Conservation (phyloP, 2,888 invertebrate species). For the Acanthoscelides obtectus region DNA sequence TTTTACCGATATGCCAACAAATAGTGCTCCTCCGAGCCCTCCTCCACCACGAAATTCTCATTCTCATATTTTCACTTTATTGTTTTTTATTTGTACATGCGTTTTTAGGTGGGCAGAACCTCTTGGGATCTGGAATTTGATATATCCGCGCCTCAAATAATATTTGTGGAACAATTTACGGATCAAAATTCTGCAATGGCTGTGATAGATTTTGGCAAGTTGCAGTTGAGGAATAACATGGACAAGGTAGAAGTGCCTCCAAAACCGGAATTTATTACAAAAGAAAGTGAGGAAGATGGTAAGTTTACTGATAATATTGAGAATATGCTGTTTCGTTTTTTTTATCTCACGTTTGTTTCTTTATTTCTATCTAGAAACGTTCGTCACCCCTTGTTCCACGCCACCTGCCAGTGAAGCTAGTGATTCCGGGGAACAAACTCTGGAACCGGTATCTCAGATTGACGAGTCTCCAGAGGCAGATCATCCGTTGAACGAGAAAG, state of each 20-base stretch:
- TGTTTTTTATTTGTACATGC: no score
- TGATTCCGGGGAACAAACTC: slow-evolving; percentile 48
- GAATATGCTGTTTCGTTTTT: neutral
- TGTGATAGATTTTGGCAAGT: slow-evolving; percentile 86
- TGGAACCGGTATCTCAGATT: slow-evolving; percentile 35
- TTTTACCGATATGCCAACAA: no score
- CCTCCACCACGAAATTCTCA: neutral
- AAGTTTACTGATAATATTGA: slow-evolving; percentile 10
- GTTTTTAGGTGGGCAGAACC: slow-evolving; percentile 62
- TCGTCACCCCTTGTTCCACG: slow-evolving; percentile 82
- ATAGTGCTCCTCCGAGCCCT: no score
- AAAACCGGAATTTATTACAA: slow-evolving; percentile 40
- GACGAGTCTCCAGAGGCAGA: slow-evolving; percentile 24
- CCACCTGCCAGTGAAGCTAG: slow-evolving; percentile 77
- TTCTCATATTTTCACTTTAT: slow-evolving; percentile 3
- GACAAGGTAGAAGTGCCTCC: slow-evolving; percentile 34
- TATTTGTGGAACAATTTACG: slow-evolving; percentile 77
- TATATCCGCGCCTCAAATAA: slow-evolving; percentile 89
- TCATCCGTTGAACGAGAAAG: slow-evolving; percentile 52
- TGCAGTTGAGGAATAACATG: slow-evolving; percentile 58
- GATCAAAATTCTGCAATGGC: slow-evolving; percentile 73
- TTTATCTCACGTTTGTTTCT: slow-evolving; percentile 1
- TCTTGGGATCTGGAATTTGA: slow-evolving; percentile 87
- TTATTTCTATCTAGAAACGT: slow-evolving; percentile 53
- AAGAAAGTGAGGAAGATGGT: slow-evolving; percentile 51